phyloP scores from a whole-genome alignment of 2,113 vertebrate species.

The Passer domesticus region DNA sequence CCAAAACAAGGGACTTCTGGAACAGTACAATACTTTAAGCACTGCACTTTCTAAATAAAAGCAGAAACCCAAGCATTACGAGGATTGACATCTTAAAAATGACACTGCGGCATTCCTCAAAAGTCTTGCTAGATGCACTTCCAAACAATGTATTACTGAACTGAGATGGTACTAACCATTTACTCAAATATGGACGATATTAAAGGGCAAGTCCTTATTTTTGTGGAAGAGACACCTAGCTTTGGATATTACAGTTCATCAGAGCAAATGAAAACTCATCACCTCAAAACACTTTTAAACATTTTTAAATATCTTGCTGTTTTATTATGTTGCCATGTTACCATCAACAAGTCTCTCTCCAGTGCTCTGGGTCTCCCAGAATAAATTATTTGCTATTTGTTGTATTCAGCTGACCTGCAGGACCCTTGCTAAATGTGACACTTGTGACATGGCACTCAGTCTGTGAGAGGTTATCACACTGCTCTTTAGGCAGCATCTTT shows the following conservation, averaged over 20 bases:
- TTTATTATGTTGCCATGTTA: background rate
- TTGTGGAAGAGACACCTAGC: background rate
- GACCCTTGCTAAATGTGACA: background rate
- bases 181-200: background rate
- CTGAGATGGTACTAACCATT: background rate
- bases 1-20: background rate
- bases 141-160: background rate
- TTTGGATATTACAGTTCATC: background rate
- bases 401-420: background rate
- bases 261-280: background rate
- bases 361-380: background rate
- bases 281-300: background rate
- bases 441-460: accelerated
- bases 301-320: background rate
- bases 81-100: background rate
- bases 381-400: background rate
- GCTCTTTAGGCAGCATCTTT: background rate
- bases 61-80: background rate
- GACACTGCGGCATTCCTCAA: background rate
- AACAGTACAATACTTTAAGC: background rate
- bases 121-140: background rate
- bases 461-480: background rate
- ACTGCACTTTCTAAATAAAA: background rate
- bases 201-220: background rate
- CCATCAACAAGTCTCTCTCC: background rate